Evolutionary conservation across 1,140 invertebrate genomes (phyloP).

Genomic region (Scaptomyza montana): DNA sequence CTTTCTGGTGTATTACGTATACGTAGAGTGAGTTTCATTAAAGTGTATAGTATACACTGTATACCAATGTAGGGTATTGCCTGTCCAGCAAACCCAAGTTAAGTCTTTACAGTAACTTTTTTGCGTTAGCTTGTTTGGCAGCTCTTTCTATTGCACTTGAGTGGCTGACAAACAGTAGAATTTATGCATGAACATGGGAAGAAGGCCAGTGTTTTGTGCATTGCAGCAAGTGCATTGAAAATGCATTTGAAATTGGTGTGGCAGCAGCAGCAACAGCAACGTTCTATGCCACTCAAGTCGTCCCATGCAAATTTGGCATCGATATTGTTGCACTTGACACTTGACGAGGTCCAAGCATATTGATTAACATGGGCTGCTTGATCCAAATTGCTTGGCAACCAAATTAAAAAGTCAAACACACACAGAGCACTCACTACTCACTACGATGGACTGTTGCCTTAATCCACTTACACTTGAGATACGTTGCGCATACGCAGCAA

Average conservation of each 20-base stretch:
- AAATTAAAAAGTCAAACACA: slow-evolving; percentile 26
- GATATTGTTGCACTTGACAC: slow-evolving; percentile 76
- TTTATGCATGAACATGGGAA: slow-evolving; percentile 68
- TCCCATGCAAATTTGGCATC: slow-evolving; percentile 72
- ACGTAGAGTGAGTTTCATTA: too few relatives aligned
- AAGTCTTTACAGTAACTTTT: background rate
- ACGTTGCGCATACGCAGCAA: slow-evolving; percentile 52
- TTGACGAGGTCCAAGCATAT: slow-evolving; percentile 40
- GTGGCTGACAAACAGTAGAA: slow-evolving; percentile 67
- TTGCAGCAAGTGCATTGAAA: slow-evolving; percentile 50
- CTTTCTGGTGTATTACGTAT: too few relatives aligned
- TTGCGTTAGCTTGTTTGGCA: background rate
- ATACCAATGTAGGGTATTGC: background rate
- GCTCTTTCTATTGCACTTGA: slow-evolving; percentile 44
- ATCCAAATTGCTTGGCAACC: slow-evolving; percentile 15
- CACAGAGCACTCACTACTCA: background rate
- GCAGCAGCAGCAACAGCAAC: slow-evolving; percentile 1
- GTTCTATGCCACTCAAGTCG: slow-evolving; percentile 20
- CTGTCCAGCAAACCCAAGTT: background rate
- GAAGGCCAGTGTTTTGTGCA: slow-evolving; percentile 35
- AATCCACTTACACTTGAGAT: slow-evolving; percentile 16
- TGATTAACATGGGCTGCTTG: slow-evolving; percentile 59
- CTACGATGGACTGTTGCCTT: background rate
- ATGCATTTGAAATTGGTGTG: slow-evolving; percentile 68
- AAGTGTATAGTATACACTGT: too few relatives aligned